Evolutionary conservation across 2,888 invertebrate genomes (phyloP), one percentile per base, ranked within the genome.

Genomic region (Drosophila demipolita): DNA sequence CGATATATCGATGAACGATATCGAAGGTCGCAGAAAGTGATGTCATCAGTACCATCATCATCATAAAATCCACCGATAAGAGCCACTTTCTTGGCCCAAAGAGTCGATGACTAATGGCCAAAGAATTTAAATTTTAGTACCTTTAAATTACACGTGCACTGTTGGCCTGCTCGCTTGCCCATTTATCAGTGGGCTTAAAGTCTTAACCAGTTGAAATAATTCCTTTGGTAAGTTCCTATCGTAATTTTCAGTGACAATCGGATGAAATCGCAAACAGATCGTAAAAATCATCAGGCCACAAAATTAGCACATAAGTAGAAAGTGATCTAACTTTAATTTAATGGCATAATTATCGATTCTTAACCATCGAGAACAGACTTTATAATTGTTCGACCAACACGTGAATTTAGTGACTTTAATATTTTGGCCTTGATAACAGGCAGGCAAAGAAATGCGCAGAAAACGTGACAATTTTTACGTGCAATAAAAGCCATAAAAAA

Each of bases 1-100:
- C 71, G 67, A 48, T 74, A 82, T 87, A 87, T 87, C 85, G 66
- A 69, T 68, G 59, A 60, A 32, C 58, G n/a, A 65, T 72, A 73
- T 61, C 29, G 45, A 9, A 55, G 68, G 66, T 66, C 67, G 66
- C 71, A 73, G 66, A 76, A 74, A 75, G 75, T 84, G 85, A 87
- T 87, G 85, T 89, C 87, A 89, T 70, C 68, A 63, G 32, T 45
- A 20, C 50, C 26, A 57, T 23, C 32, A 63, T 50, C 60, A 26
- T 54, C 58, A 36, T 57, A 55, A 53, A 42, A 29, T 48, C 54
- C 52, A 32, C 45, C 50, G 85, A 89, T 87, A 79, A 87, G 49
- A 32, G 36, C 17, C 40, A 45, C 32, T 53, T 36, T 23, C 29
- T 29, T 23, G 65, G 33, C 36, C n/a, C 32, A 48, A 32, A 26